Base-by-base conservation (phyloP, 1,140 invertebrate genomes). In the Reticulitermes speratus region DNA sequence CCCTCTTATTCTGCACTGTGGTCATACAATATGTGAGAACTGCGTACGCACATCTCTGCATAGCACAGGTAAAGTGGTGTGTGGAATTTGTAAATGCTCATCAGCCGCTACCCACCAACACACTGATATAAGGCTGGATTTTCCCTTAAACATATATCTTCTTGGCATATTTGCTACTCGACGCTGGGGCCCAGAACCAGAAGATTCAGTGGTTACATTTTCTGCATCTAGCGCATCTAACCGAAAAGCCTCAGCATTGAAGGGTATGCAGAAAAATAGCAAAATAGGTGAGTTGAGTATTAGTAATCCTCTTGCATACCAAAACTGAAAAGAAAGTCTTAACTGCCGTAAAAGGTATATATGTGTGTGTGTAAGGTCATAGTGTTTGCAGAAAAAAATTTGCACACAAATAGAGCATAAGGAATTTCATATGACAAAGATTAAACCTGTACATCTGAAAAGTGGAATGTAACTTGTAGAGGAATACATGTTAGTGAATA, bases 1-100 rank as follows among this genome's bases (percentile, higher is more conserved):
- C 19, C 91, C 91, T 11, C 88, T 92, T 16, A 87, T 92, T 21
- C 87, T 91, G 75, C 84, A 88, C 9, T 92, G 92, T 88, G 91
- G 91, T 12, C 92, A 92, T 88, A 38, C 90, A 3, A 87, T 91
- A 84, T 92, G 91, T 85, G 87, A 89, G 38, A 86, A 84, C 21
- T 92, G 91, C 87, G 30, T 88, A 21, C 88, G 87, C 19, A 55
- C 85, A 55, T 30, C 85, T 25, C 44, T 86, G 11, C 82, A n/a
- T 23, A n/a, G 11, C 45, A 38, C 45, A 48, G 75, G 38, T 30
- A 75, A 44, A 32, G 82, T 86, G n/a, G 75, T 32, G 25, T 86
- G 85, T 55, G 45, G 65, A 14, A 82, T 75, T n/a, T 86, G 85
- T 52, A 44, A 69, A 21, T 21, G n/a, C 7, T 7, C 21, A 8